These are phyloP conservation scores for Ommatoiulus sabulosus DNA, from an alignment of 2,888 invertebrate species.

Conservation along the genomic window DNA sequence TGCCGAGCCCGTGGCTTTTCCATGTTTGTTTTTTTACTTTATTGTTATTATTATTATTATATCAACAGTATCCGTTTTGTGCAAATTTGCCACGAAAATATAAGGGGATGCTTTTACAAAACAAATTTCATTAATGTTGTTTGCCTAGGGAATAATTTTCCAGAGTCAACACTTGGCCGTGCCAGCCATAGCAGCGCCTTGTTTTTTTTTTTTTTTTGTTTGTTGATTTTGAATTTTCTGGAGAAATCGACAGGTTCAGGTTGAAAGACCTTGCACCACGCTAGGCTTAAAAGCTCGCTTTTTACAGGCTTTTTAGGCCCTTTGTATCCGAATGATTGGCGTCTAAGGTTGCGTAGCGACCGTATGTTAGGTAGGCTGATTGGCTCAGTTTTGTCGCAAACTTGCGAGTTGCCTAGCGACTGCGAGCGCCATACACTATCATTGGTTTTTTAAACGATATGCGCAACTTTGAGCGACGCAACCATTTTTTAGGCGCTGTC, in stretches of 20 bases:
- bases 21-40: neutral
- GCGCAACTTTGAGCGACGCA: constrained; percentile 14
- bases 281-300: neutral
- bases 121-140: constrained; percentile 6
- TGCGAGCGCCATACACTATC: constrained; percentile 8
- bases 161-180: neutral
- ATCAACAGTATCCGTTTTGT: neutral
- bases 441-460: constrained; percentile 34
- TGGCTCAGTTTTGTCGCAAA: constrained; percentile 44
- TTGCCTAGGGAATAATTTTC: neutral
- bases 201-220: neutral
- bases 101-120: neutral
- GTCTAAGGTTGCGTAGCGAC: constrained; percentile 46
- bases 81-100: neutral
- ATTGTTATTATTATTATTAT: constrained; percentile 20
- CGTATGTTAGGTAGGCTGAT: constrained; percentile 50
- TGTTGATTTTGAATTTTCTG: constrained; percentile 4
- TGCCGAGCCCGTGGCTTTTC: too few relatives aligned
- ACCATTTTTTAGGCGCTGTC: constrained; percentile 21
- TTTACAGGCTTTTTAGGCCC: neutral
- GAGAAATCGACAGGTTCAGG: constrained; percentile 16
- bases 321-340: constrained; percentile 43
- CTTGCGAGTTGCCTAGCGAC: constrained; percentile 45
- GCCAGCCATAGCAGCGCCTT: too few relatives aligned
- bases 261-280: constrained; percentile 34